Conservation (phyloP, 2,113 vertebrate genomes). For the Coryphaenoides rupestris region DNA sequence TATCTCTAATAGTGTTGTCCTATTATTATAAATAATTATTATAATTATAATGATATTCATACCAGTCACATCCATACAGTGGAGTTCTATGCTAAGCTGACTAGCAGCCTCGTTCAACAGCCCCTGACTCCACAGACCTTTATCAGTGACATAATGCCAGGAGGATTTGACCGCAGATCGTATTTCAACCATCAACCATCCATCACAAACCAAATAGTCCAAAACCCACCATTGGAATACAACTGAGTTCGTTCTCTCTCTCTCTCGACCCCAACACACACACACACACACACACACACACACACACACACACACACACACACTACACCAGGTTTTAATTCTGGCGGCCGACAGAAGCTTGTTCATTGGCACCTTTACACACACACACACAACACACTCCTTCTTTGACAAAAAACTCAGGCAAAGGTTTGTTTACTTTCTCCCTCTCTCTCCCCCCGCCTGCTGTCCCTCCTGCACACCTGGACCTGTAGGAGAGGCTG, state of each 20-base stretch:
- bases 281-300: background rate
- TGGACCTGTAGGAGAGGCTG: too few relatives aligned
- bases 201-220: conserved; percentile 2
- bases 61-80: conserved; percentile 55
- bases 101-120: conserved; percentile 53
- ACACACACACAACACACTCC: background rate
- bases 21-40: conserved; percentile 65
- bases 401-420: too few relatives aligned
- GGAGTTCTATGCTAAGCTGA: conserved; percentile 62
- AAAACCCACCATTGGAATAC: conserved; percentile 6
- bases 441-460: too few relatives aligned
- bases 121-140: conserved; percentile 61
- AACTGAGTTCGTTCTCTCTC: background rate
- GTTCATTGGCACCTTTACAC: conserved; percentile 11
- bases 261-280: background rate
- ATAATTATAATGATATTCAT: conserved; percentile 42
- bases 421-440: too few relatives aligned
- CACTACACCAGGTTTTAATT: conserved; percentile 62
- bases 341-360: conserved; percentile 45
- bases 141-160: conserved; percentile 57
- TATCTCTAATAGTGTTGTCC: conserved; percentile 73
- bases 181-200: conserved; percentile 35
- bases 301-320: background rate
- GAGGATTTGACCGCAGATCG: conserved; percentile 52
- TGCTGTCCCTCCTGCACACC: too few relatives aligned